phyloP scores from a whole-genome alignment of 35 echinoderm and acorn worm genomes.

The Acanthaster planci region DNA sequence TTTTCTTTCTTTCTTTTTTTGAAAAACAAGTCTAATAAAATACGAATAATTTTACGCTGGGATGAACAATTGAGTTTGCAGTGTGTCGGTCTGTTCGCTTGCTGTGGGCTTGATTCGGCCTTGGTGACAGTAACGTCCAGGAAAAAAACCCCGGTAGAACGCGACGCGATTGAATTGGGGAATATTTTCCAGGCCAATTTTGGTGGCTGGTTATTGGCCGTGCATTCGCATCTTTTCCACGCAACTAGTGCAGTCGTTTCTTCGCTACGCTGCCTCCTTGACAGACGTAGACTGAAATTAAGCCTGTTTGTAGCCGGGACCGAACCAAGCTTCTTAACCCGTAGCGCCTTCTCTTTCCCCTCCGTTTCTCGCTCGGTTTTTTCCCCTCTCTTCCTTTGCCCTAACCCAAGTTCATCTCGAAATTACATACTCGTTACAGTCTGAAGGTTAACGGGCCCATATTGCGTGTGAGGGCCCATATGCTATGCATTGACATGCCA shows the following conservation, averaged over 20 bases:
- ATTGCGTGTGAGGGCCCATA: constrained; percentile 28
- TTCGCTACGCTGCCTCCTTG: constrained; percentile 5
- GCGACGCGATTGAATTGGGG: not conserved
- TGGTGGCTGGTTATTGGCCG: not conserved
- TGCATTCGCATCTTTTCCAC: not conserved
- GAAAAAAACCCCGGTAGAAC: too few species aligned
- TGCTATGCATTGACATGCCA: constrained; percentile 31
- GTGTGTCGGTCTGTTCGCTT: not conserved
- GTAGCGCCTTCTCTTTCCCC: not conserved
- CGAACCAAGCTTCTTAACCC: not conserved
- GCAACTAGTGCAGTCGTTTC: constrained; percentile 19
- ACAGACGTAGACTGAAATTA: constrained; percentile 15
- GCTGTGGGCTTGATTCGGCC: not conserved
- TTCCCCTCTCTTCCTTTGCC: too few species aligned
- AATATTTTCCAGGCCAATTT: constrained; percentile 18
- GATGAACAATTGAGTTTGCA: constrained; percentile 17
- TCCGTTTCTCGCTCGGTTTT: too few species aligned
- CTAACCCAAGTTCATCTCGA: constrained; percentile 2
- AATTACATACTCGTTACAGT: constrained; percentile 34
- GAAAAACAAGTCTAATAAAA: constrained; percentile 15
- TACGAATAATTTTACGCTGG: constrained; percentile 23
- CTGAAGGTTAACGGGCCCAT: constrained; percentile 17
- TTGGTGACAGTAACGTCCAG: not conserved
- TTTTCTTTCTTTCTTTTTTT: not conserved
- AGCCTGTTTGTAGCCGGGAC: not conserved